phyloP scores from a whole-genome alignment of 2,888 invertebrate genomes.

The Archaeoteleia sp. region DNA sequence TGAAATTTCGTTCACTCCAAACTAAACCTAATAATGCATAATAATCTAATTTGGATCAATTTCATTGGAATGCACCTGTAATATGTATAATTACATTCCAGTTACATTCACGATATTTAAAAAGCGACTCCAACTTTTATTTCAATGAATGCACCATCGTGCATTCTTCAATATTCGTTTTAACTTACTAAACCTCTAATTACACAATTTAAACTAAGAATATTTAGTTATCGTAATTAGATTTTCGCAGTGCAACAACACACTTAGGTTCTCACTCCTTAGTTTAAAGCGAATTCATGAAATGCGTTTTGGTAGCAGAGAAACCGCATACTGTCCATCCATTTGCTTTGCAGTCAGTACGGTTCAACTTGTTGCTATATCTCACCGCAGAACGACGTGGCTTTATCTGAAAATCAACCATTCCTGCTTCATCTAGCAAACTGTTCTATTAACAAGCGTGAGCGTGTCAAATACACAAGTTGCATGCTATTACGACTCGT shows the following conservation, averaged over 20 bases:
- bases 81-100: too few species aligned
- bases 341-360: conserved; percentile 50
- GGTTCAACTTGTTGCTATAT: conserved; percentile 54
- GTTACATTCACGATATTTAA: too few species aligned
- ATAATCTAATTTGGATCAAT: too few species aligned
- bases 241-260: conserved; percentile 28
- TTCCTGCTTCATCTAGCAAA: conserved; percentile 44
- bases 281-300: conserved; percentile 49
- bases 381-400: conserved; percentile 47
- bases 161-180: too few species aligned
- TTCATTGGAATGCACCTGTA: too few species aligned
- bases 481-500: conserved; percentile 37
- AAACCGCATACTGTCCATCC: conserved; percentile 52
- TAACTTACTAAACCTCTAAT: too few species aligned
- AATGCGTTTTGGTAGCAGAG: conserved; percentile 43
- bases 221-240: conserved; percentile 1
- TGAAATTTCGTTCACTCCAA: too few species aligned
- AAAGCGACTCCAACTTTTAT: too few species aligned
- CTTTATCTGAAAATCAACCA: conserved; percentile 43
- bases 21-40: too few species aligned
- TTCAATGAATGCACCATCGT: too few species aligned
- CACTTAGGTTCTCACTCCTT: conserved; percentile 23
- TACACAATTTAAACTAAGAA: too few species aligned
- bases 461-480: conserved; percentile 44
- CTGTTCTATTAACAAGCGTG: conserved; percentile 45